Conservation (phyloP, 2,113 vertebrate genomes). For the Prionailurus bengalensis region DNA sequence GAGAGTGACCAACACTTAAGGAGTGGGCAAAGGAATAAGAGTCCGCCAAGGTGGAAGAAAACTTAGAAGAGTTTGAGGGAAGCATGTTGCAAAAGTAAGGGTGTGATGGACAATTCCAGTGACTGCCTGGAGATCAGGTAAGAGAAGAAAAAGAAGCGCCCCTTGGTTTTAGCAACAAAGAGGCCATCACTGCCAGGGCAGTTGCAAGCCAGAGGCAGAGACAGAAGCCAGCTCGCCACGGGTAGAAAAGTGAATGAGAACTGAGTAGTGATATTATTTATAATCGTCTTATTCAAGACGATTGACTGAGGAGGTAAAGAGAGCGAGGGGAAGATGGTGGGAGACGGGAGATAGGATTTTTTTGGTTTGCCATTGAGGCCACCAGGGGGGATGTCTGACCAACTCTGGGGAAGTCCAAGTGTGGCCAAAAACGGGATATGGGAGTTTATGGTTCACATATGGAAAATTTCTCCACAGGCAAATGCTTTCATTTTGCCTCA, state of each 20-base stretch:
- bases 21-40: background rate
- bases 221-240: background rate
- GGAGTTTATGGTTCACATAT: conserved; percentile 42
- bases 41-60: background rate
- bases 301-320: background rate
- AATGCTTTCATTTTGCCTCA: conserved; percentile 67
- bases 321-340: background rate
- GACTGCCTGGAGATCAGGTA: background rate
- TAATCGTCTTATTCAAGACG: background rate
- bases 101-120: background rate
- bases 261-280: background rate
- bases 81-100: background rate
- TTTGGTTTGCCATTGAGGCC: background rate
- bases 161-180: background rate
- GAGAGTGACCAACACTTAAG: background rate
- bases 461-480: conserved; percentile 49
- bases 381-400: conserved; percentile 25
- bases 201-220: background rate
- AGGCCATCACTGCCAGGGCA: background rate
- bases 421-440: conserved; percentile 49
- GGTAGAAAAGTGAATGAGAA: background rate
- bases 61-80: background rate
- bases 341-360: background rate
- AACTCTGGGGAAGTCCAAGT: conserved; percentile 44
- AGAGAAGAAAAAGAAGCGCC: background rate